Conservation (phyloP, 2,113 vertebrate species). For the Turnix velox region DNA sequence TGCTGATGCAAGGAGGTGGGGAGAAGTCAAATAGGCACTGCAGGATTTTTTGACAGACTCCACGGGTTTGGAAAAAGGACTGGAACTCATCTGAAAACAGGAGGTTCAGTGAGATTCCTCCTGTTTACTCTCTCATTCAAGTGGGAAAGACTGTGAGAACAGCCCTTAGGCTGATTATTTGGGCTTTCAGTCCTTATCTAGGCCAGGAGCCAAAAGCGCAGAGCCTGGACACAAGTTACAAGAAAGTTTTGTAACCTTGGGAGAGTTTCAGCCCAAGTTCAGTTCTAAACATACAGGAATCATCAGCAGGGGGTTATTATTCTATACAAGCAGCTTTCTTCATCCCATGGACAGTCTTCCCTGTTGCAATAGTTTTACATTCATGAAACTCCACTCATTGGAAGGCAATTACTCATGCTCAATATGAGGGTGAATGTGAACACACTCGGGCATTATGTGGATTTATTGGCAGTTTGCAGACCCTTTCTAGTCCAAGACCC, state of each 20-base stretch:
- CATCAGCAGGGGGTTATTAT: not conserved
- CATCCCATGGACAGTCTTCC: not conserved
- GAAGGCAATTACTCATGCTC: slow-evolving; percentile 40
- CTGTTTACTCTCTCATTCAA: not conserved
- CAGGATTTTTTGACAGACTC: not conserved
- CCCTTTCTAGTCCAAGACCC: not conserved
- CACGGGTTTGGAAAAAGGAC: not conserved
- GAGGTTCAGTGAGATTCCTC: not conserved
- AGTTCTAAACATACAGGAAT: slow-evolving; percentile 39
- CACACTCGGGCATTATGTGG: not conserved
- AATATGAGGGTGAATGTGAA: slow-evolving; percentile 32
- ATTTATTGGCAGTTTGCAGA: not conserved
- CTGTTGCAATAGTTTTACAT: not conserved
- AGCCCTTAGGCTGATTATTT: slow-evolving; percentile 1
- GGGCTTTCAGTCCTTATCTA: slow-evolving; percentile 19
- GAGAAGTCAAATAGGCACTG: not conserved
- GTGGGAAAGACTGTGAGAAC: not conserved
- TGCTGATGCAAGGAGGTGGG: not conserved
- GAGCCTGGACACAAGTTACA: slow-evolving; percentile 5
- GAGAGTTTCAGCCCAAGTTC: slow-evolving; percentile 53
- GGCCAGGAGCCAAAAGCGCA: slow-evolving; percentile 15
- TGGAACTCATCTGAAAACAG: not conserved
- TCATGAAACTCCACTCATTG: slow-evolving; percentile 15
- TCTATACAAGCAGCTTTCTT: not conserved
- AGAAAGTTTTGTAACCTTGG: slow-evolving; percentile 23